Evolutionary conservation across 2,797 vertebrate species (phyloP), one percentile per base, ranked within the genome.

Genomic region (Philypnodon macrostomus): DNA sequence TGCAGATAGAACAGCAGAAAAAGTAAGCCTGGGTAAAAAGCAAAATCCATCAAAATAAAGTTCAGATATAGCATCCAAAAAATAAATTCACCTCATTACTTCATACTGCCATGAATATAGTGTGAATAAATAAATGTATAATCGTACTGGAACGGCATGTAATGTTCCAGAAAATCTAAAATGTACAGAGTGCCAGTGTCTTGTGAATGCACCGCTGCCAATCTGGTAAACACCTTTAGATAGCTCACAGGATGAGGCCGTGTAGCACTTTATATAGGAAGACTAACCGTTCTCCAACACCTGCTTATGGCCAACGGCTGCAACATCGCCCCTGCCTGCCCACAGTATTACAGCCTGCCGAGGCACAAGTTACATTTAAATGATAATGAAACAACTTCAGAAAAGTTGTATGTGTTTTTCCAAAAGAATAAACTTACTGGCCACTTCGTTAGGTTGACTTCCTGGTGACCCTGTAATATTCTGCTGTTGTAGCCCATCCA

Each of bases 211-310:
- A 29, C 34, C 53, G 13, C 35, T 62, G 41, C 37, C 41, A 51
- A 42, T 39, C 31, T 54, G 47, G 63, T 64, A 44, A 72, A 61
- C 53, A 67, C 53, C 46, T 62, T 29, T 32, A 50, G 14, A 19
- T 32, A 16, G 21, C 42, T 30, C 42, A 40, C 50, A 71, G 58
- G 40, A 54, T 37, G 59, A 42, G 41, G 49, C 38, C 30, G 23
- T 49, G 35, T 58, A 52, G 41, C 26, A 37, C 32, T 61, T 52
- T 48, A 54, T 47, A 50, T 8, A 17, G 19, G 10, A 21, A 35
- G 24, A 12, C 32, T 37, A 21, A 31, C 32, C 47, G 4, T 17
- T 44, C 26, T 52, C 7, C 10, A 64, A 61, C 55, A 62, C 13
- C 57, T 62, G 16, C 16, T 33, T 11, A 31, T 27, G 35, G 51